Base-by-base conservation (phyloP, 2,113 vertebrate species). In the Gymnobelideus leadbeateri region DNA sequence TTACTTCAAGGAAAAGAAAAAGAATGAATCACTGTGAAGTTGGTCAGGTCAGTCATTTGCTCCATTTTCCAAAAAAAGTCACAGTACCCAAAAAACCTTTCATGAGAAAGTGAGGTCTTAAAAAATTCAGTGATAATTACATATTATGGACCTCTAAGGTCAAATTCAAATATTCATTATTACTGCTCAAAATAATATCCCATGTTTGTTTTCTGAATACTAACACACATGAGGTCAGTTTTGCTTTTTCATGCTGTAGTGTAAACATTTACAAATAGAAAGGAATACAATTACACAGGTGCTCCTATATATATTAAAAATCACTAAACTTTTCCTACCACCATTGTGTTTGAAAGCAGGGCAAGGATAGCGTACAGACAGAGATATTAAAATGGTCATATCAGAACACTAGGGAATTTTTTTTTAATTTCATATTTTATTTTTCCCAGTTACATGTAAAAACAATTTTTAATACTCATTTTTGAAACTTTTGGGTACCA, bases 1-100 rank as follows among this genome's bases (percentile, higher is more conserved):
- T 95, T 97, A 96, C 90, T 97, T 97, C 94, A 96, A 92, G 94
- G n/a, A 95, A 97, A 96, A 93, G 91, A 94, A 95, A 96, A 95
- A 89, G 94, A 95, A 94, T 97, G 97, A 97, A 97, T 97, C 96
- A 96, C 61, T 92, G 94, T 0, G 19, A 93, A 94, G 61, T 94
- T 97, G 95, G 94, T 92, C 95, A 96, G 95, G 93, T 95, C 95
- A 97, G 95, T 90, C 96, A 94, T 84, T 90, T 93, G 96, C 96
- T 97, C 96, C 96, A 90, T 89, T 52, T 94, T 97, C 91, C 54
- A 90, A 95, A 92, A 96, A 92, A 94, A 92, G 49, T 91, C 91
- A 51, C 9, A 52, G 95, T 91, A 84, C 95, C 91, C 57, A 96
- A 96, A 97, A 96, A 47, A 54, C 16, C 25, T 96, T 96, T 97